These are phyloP conservation scores for Paelopatides confundens DNA, from an alignment of 53 echinoderm and acorn worm genomes.

Conservation along the genomic window DNA sequence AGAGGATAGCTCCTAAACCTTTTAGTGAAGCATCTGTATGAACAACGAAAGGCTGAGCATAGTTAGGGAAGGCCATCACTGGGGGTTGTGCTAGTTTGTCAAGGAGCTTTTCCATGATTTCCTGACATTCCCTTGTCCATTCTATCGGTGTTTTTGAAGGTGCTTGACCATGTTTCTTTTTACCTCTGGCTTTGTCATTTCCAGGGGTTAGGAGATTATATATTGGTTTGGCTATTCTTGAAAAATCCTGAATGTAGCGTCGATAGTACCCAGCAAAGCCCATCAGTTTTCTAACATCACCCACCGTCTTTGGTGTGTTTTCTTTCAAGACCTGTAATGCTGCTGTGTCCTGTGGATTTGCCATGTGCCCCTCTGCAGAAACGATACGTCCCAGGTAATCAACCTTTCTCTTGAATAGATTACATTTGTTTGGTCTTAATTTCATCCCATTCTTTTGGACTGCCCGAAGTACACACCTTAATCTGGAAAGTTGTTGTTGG, in stretches of 20 bases:
- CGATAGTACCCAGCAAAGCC: constrained; percentile 65
- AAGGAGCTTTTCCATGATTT: constrained; percentile 31
- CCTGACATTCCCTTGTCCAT: constrained; percentile 37
- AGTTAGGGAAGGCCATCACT: constrained; percentile 65
- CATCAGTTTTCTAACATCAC: constrained; percentile 67
- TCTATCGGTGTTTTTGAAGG: constrained; percentile 16
- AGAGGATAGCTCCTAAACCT: constrained; percentile 66
- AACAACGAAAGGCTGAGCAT: constrained; percentile 38
- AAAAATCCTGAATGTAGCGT: constrained; percentile 63
- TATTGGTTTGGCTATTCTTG: constrained; percentile 52
- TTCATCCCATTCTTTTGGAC: constrained; percentile 41
- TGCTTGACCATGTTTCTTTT: constrained; percentile 18
- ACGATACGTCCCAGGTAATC: constrained; percentile 40
- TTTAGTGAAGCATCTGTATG: constrained; percentile 72
- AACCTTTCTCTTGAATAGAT: constrained; percentile 35
- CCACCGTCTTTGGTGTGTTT: constrained; percentile 54
- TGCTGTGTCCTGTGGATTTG: constrained; percentile 63
- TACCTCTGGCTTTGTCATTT: not conserved
- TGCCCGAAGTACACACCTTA: constrained; percentile 34
- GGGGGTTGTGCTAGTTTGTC: constrained; percentile 50
- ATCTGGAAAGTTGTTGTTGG: constrained; percentile 9
- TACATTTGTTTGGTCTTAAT: constrained; percentile 34
- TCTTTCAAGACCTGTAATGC: constrained; percentile 57
- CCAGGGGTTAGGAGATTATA: constrained; percentile 36
- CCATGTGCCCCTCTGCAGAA: constrained; percentile 33